Conservation (phyloP, 92 coral and sea anemone genomes). For the Epizoanthus ramosus region DNA sequence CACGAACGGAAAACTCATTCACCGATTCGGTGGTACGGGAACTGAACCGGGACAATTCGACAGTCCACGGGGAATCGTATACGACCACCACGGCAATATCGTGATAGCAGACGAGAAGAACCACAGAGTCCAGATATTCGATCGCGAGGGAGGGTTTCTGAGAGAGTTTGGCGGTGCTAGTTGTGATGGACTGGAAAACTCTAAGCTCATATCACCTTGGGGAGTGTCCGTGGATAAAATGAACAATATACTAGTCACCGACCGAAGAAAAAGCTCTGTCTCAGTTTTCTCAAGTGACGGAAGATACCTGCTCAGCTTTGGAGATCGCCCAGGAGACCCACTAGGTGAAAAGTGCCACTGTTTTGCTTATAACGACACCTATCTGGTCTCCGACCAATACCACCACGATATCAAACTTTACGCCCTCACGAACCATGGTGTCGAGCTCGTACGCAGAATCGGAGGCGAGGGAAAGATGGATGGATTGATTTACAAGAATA, state of each 20-base stretch:
- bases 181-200: not conserved
- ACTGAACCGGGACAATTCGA: slow-evolving; percentile 39
- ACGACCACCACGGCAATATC: slow-evolving; percentile 34
- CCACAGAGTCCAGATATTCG: slow-evolving; percentile 45
- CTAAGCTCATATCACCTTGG: slow-evolving; percentile 14
- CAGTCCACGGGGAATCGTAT: slow-evolving; percentile 39
- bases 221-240: slow-evolving; percentile 28
- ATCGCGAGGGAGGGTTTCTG: slow-evolving; percentile 33
- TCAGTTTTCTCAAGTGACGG: slow-evolving; percentile 42
- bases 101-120: slow-evolving; percentile 46
- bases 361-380: slow-evolving; percentile 2
- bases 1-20: slow-evolving; percentile 18
- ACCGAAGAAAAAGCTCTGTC: slow-evolving; percentile 23
- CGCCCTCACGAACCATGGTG: not conserved
- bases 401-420: slow-evolving; percentile 27
- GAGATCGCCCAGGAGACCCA: not conserved
- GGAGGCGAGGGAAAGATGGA: slow-evolving; percentile 31
- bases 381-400: slow-evolving; percentile 20
- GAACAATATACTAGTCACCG: slow-evolving; percentile 37
- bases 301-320: slow-evolving; percentile 10
- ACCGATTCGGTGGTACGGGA: slow-evolving; percentile 39
- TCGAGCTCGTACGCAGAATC: not conserved
- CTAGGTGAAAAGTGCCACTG: slow-evolving; percentile 20
- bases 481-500: slow-evolving; percentile 24
- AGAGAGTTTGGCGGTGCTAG: slow-evolving; percentile 12